Conservation (phyloP, 2,113 vertebrate genomes). For the Heterotis niloticus region DNA sequence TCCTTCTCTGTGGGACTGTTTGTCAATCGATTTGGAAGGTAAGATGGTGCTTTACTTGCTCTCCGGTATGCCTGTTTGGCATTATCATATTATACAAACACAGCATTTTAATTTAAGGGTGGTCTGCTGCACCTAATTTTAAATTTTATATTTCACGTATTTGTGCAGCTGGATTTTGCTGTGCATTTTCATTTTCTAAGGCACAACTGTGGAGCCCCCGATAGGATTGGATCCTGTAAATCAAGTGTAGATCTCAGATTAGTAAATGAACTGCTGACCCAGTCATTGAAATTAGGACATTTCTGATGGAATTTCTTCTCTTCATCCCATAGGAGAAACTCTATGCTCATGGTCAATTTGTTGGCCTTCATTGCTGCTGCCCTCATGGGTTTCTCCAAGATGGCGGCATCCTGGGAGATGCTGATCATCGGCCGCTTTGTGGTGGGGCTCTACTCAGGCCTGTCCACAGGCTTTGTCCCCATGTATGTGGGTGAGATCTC, state of each 20-base stretch:
- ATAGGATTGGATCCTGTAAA: no score
- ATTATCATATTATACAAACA: no score
- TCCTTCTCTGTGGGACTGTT: constrained; percentile 89
- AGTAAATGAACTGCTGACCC: no score
- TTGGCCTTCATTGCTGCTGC: constrained; percentile 73
- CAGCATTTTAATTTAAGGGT: no score
- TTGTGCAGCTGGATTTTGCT: no score
- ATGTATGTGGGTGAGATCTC: constrained; percentile 93
- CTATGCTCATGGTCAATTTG: constrained; percentile 85
- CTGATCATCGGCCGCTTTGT: constrained; percentile 86
- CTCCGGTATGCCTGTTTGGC: background rate
- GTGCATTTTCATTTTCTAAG: no score
- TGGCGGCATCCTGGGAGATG: constrained; percentile 89
- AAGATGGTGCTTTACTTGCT: background rate
- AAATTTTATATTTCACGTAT: no score
- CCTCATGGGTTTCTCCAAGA: constrained; percentile 91
- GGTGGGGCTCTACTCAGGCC: constrained; percentile 84
- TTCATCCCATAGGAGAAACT: constrained; percentile 73
- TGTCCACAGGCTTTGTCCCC: constrained; percentile 91
- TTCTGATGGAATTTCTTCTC: background rate
- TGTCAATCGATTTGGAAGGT: constrained; percentile 91
- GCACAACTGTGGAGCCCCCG: no score
- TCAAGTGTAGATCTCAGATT: no score
- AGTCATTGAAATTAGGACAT: no score
- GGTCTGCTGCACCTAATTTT: no score